phyloP scores from a whole-genome alignment of 35 echinoderm and acorn worm species.

The Nesometra sesokonis region DNA sequence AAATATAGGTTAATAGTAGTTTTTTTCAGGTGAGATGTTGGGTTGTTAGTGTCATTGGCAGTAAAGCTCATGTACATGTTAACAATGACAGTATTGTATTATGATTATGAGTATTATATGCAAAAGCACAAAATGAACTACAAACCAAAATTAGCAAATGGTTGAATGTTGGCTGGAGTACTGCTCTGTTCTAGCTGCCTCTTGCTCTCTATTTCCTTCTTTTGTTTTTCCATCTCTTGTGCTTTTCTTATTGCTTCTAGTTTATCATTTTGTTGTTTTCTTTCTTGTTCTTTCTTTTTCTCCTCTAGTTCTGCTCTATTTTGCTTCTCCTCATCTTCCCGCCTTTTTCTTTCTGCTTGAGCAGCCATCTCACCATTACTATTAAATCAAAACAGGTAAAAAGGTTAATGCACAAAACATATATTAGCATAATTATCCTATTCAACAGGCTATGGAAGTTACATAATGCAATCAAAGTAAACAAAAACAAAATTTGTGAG shows the following conservation, averaged over 20 bases:
- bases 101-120: no score
- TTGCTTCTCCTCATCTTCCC: slow-evolving; percentile 49
- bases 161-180: background rate
- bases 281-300: slow-evolving; percentile 23
- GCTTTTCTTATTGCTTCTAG: background rate
- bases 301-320: slow-evolving; percentile 31
- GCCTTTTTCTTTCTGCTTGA: background rate
- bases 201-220: slow-evolving; percentile 14
- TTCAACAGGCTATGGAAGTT: no score
- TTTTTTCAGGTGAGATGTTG: no score
- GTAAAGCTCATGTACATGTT: no score
- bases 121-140: background rate
- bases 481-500: no score
- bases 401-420: no score
- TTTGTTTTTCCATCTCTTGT: slow-evolving; percentile 37
- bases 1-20: no score
- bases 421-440: no score
- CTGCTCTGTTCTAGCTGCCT: slow-evolving; percentile 4
- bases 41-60: no score
- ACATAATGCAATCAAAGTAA: no score
- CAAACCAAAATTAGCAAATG: background rate
- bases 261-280: background rate
- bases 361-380: background rate
- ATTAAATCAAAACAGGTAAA: background rate
- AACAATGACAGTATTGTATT: no score